Conservation (phyloP, 2,888 invertebrate genomes). For the Pyrrhia umbra region DNA sequence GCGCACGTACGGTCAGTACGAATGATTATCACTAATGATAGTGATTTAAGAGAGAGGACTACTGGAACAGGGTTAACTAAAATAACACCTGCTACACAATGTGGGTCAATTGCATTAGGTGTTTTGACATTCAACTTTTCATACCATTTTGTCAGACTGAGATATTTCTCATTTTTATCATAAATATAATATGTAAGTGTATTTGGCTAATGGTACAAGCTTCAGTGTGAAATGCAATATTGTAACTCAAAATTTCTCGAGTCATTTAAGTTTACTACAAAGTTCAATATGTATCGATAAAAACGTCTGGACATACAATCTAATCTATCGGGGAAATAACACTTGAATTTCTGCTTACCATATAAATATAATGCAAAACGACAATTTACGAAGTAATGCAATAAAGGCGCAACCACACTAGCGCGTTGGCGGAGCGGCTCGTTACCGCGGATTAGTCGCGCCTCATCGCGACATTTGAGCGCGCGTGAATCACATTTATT, state of each 20-base stretch:
- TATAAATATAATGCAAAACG: constrained; percentile 23
- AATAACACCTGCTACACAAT: constrained; percentile 69
- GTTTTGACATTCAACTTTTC: constrained; percentile 45
- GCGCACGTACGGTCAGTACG: constrained; percentile 69
- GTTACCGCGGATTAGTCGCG: constrained; percentile 77
- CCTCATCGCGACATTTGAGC: constrained; percentile 69
- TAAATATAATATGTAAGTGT: too few relatives aligned
- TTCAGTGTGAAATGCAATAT: constrained; percentile 1
- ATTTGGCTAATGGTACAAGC: background rate
- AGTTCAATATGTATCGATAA: constrained; percentile 16
- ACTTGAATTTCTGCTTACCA: constrained; percentile 1
- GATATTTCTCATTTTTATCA: background rate
- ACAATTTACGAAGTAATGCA: constrained; percentile 44
- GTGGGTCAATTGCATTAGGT: constrained; percentile 55
- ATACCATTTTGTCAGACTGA: background rate
- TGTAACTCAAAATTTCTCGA: background rate
- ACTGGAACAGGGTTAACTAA: constrained; percentile 70
- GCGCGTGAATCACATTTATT: constrained; percentile 62
- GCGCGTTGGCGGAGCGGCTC: constrained; percentile 71
- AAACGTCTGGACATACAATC: constrained; percentile 22
- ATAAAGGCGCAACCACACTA: constrained; percentile 72
- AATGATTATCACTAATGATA: constrained; percentile 79
- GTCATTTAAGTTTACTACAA: background rate
- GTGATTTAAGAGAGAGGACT: constrained; percentile 73
- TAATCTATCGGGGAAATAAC: constrained; percentile 29